Base-by-base conservation (phyloP, 2,888 invertebrate species). In the Panopea generosa region DNA sequence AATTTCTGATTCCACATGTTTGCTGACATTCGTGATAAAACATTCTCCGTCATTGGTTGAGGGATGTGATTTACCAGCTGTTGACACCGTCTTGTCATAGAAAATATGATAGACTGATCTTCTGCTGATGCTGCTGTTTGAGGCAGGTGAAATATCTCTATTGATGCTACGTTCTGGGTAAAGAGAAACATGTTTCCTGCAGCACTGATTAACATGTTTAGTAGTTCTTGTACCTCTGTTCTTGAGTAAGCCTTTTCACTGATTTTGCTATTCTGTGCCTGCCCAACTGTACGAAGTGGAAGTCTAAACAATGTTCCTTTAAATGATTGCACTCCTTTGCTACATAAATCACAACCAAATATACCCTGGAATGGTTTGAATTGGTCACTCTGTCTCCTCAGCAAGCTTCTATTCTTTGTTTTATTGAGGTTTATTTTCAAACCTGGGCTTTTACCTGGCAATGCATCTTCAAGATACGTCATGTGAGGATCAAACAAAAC, bases 401-500 rank as follows among this genome's bases (percentile, higher is more conserved):
- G 14, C 65, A 84, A 52, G 40, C 29, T 73, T 18, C 27, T 11
- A 40, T 86, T 84, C 63, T 72, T 77, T 18, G 62, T 60, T 26
- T 40, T 67, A 18, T 47, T 62, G 1, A 86, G 45, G 59, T 88
- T 77, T 18, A 87, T 83, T 47, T 82, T 85, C 11, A 89, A 47
- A 9, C 88, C 89, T 7, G 86, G 86, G 45, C 84, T 82, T 53
- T 66, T 75, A 11, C 74, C 75, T 14, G 66, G 69, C 16, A 85
- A 50, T n/a, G 82, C 75, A 57, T 84, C 82, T 14, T 86, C 87
- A 2, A 91, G 78, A 70, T 90, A 86, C 14, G 66, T 86, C 29
- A 77, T 79, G 65, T 91, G 90, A 6, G 92, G 92, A 76, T 92
- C 92, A 68, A 92, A 90, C n/a, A 92, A 89, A 14, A 91, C 90